phyloP scores from a whole-genome alignment of 2,888 invertebrate genomes.

The Drosophila histrio region DNA sequence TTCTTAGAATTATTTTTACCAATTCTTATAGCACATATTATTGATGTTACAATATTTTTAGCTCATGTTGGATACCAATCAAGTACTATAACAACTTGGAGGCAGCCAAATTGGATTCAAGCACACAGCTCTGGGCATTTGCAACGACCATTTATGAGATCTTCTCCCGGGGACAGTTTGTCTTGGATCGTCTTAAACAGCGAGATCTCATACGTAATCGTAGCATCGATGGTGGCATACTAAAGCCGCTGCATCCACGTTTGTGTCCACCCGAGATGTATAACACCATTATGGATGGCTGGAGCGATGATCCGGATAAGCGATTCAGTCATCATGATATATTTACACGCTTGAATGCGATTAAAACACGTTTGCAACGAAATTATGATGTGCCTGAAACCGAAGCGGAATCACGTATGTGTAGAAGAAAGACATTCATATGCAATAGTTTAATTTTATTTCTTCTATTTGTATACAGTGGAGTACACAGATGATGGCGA shows the following conservation, averaged over 20 bases:
- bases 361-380: constrained; percentile 60
- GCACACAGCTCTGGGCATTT: constrained; percentile 95
- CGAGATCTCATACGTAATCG: constrained; percentile 63
- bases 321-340: constrained; percentile 93
- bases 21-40: not conserved
- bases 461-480: no score
- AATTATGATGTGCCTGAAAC: constrained; percentile 56
- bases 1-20: no score
- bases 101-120: constrained; percentile 87
- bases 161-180: constrained; percentile 89
- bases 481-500: constrained; percentile 28
- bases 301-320: constrained; percentile 90
- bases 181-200: constrained; percentile 81
- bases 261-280: constrained; percentile 90
- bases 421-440: no score
- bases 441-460: no score
- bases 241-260: constrained; percentile 88
- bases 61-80: constrained; percentile 95
- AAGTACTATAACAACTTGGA: constrained; percentile 90
- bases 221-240: constrained; percentile 85
- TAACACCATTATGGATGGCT: constrained; percentile 91
- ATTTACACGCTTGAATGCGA: constrained; percentile 85
- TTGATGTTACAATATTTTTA: constrained; percentile 81
- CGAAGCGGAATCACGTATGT: constrained; percentile 38
- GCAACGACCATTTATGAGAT: constrained; percentile 97